Percentiles rank a stretch among this genome's conserved stretches.
Evolutionary conservation across 1,140 invertebrate species (phyloP).

Genomic region (Cherax quadricarinatus): DNA sequence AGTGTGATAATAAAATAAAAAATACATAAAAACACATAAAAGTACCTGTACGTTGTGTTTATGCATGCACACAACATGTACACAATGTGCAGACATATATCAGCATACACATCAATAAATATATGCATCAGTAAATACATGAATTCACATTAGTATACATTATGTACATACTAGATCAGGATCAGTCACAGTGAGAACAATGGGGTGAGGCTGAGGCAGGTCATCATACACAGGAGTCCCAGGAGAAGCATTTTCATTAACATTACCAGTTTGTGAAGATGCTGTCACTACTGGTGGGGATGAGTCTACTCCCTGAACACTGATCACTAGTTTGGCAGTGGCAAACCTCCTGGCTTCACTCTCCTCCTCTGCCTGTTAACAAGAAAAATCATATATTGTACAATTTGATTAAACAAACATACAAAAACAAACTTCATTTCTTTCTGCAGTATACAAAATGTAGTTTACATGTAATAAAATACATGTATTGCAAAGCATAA

Average conservation of each 20-base stretch:
- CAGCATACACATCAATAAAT: no score
- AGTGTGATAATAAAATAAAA: no score
- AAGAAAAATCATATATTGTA: neutral
- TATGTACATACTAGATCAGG: conserved; percentile 85
- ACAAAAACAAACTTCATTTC: neutral
- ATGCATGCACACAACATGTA: no score
- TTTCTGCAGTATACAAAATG: no score
- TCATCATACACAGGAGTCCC: conserved; percentile 85
- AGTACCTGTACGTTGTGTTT: no score
- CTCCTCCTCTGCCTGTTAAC: conserved; percentile 85
- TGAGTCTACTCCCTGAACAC: conserved; percentile 89
- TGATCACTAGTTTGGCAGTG: conserved; percentile 87
- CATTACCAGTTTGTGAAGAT: conserved; percentile 85
- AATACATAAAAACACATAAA: no score
- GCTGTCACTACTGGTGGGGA: conserved; percentile 88
- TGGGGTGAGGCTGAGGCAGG: conserved; percentile 80
- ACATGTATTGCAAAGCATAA: no score
- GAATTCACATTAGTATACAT: no score
- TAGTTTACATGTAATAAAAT: no score
- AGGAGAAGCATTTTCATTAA: conserved; percentile 90
- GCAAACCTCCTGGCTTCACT: conserved; percentile 86
- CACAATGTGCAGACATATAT: no score
- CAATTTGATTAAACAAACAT: no score
- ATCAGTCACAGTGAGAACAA: conserved; percentile 86
- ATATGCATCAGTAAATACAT: no score